Conservation (phyloP, 2,888 invertebrate genomes). For the Cacoxenus indagator region DNA sequence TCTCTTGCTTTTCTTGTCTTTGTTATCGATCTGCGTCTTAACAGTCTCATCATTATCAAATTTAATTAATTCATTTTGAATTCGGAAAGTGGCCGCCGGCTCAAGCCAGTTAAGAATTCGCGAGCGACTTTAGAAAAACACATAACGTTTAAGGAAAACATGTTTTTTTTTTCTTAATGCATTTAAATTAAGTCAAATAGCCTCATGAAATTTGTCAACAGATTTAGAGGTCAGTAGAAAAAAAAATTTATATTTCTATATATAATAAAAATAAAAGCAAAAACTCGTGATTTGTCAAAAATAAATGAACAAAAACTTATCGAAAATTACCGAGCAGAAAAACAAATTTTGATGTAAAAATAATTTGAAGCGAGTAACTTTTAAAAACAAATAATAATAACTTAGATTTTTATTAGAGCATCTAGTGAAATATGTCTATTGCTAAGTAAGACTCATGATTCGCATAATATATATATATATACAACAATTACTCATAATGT, state of each 20-base stretch:
- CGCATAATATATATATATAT: no score
- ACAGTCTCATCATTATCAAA: background rate
- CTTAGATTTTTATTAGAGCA: no score
- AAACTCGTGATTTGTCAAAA: background rate
- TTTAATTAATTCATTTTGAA: conserved; percentile 7
- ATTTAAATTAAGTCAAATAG: no score
- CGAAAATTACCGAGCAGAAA: background rate
- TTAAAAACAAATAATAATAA: no score
- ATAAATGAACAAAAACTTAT: background rate
- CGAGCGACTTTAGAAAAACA: background rate
- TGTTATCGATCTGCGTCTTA: background rate
- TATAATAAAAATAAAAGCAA: background rate
- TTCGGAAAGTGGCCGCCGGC: background rate
- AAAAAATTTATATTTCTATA: no score
- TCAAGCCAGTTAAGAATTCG: background rate
- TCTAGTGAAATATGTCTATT: no score
- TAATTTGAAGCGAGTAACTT: no score
- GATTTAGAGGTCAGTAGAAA: background rate
- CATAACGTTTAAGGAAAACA: background rate
- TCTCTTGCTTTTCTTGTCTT: background rate
- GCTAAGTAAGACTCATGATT: no score
- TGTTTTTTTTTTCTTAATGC: background rate
- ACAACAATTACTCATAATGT: no score
- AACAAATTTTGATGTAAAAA: background rate
- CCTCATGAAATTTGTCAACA: background rate